Conservation (phyloP, 2,797 vertebrate genomes). For the Morus bassanus region DNA sequence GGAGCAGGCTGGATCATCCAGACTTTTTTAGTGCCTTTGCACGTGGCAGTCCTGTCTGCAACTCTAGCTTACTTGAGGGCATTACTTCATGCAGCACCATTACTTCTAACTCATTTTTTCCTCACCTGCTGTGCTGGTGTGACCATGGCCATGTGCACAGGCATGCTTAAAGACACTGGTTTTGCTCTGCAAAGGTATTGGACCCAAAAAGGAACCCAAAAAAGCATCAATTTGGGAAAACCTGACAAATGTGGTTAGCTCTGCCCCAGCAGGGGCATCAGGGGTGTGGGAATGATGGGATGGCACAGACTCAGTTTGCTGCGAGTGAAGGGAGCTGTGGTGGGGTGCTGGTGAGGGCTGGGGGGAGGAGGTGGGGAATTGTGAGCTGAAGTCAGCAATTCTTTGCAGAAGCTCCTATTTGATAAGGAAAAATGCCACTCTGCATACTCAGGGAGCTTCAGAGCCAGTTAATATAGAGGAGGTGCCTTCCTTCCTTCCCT, state of each 20-base stretch:
- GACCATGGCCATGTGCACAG: neutral
- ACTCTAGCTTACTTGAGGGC: neutral
- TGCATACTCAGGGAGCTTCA: neutral
- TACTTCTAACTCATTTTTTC: neutral
- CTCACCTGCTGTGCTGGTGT: neutral
- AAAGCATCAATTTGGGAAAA: neutral
- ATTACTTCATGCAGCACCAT: rapidly evolving
- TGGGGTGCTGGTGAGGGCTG: rapidly evolving
- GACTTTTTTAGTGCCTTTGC: neutral
- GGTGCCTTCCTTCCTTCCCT: neutral
- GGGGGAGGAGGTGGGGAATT: neutral
- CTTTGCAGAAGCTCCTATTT: neutral
- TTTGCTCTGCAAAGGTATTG: neutral
- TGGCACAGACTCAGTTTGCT: neutral
- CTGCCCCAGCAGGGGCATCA: neutral
- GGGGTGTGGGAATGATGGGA: neutral
- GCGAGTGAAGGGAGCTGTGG: neutral
- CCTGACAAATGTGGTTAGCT: neutral
- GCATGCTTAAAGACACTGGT: neutral
- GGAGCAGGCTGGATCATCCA: neutral
- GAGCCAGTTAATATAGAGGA: conserved; percentile 21
- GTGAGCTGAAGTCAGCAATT: neutral
- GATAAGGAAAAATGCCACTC: neutral
- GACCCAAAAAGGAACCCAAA: neutral
- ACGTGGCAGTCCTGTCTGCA: rapidly evolving